Conservation (phyloP, 2,888 invertebrate genomes). For the Aleiodes leptofemur region DNA sequence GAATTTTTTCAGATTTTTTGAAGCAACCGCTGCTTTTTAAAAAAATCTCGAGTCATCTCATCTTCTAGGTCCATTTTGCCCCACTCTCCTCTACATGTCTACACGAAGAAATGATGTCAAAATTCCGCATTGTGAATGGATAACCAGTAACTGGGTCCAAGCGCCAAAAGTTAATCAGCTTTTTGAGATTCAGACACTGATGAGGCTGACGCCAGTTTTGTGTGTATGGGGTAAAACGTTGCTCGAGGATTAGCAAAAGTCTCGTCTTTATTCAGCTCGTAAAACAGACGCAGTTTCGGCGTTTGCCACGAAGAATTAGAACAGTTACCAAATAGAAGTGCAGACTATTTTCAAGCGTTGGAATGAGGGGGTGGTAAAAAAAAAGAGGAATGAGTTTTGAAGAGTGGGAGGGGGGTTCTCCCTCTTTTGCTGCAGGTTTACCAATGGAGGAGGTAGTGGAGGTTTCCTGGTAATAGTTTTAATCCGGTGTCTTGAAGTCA, state of each 20-base stretch:
- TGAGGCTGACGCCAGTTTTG: constrained; percentile 9
- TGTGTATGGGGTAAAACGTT: neutral
- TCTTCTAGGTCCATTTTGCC: too few relatives aligned
- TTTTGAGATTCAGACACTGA: constrained; percentile 13
- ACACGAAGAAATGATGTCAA: neutral
- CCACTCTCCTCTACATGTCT: too few relatives aligned
- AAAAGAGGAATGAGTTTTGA: neutral
- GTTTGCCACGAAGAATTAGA: constrained; percentile 23
- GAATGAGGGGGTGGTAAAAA: neutral
- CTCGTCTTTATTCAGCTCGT: constrained; percentile 32
- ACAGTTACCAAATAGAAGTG: constrained; percentile 25
- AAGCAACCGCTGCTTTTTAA: too few relatives aligned
- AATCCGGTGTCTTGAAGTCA: constrained; percentile 75
- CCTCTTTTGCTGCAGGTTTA: neutral
- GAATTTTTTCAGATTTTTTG: too few relatives aligned
- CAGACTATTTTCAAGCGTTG: neutral
- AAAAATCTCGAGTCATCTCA: too few relatives aligned
- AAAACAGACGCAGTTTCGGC: constrained; percentile 25
- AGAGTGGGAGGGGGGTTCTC: neutral
- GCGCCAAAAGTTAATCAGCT: constrained; percentile 34
- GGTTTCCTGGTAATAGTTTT: constrained; percentile 72
- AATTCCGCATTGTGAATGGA: neutral
- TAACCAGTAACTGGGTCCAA: constrained; percentile 4
- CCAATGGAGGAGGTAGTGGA: constrained; percentile 28
- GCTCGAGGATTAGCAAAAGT: constrained; percentile 10